Percentiles rank a stretch among this genome's conserved stretches.
Conservation (phyloP, 2,113 vertebrate species). For the Ancistrus triradiatus region DNA sequence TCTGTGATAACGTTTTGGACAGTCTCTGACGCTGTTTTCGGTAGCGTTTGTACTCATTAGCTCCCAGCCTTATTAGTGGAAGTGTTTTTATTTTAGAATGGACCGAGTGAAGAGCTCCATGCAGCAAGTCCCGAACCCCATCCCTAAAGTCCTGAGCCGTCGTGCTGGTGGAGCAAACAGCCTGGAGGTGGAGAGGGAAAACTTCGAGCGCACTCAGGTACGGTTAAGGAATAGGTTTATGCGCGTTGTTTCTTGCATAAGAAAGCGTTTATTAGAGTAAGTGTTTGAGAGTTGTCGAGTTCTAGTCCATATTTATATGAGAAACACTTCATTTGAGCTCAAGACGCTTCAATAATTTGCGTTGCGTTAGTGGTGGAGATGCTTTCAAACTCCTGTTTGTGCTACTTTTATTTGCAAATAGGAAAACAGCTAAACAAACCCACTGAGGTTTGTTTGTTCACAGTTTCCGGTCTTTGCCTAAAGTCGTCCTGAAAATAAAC, state of each 20-base stretch:
- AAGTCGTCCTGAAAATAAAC: no score
- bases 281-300: no score
- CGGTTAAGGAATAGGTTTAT: neutral
- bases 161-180: constrained; percentile 74
- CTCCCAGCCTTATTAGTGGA: constrained; percentile 9
- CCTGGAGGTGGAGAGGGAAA: constrained; percentile 79
- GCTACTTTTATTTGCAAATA: no score
- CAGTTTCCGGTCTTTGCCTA: no score
- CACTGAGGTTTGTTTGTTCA: no score
- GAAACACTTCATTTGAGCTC: no score
- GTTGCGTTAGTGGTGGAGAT: no score
- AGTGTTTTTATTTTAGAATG: constrained; percentile 62
- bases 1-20: no score
- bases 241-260: neutral
- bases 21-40: neutral
- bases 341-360: no score
- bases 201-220: constrained; percentile 85
- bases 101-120: constrained; percentile 84
- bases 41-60: neutral
- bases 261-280: neutral
- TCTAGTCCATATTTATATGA: no score
- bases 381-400: no score
- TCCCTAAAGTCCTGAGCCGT: constrained; percentile 80
- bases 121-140: constrained; percentile 84
- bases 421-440: no score